Conservation (phyloP, 1,140 invertebrate species). For the Tetramorium alpestre region DNA sequence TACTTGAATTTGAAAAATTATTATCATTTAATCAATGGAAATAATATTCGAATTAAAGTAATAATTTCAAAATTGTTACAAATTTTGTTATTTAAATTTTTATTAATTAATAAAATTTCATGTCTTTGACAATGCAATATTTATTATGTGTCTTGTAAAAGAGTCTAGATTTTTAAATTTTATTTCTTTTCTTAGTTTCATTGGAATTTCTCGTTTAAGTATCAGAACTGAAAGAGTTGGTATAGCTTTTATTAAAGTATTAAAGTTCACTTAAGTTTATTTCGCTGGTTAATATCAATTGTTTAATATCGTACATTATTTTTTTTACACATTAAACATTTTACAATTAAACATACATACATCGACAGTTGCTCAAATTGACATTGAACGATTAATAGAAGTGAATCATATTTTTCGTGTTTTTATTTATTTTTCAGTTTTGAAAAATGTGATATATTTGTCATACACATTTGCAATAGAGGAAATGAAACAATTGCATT, state of each 20-base stretch:
- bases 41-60: neutral
- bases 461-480: constrained; percentile 13
- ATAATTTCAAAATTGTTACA: neutral
- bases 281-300: constrained; percentile 33
- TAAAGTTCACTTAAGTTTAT: constrained; percentile 38
- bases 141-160: neutral
- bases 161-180: neutral
- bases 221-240: constrained; percentile 21
- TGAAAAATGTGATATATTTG: constrained; percentile 26
- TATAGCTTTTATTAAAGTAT: neutral
- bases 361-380: constrained; percentile 50
- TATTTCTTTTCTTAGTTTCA: neutral
- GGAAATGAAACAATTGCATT: constrained; percentile 15
- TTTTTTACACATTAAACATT: constrained; percentile 16
- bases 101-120: neutral
- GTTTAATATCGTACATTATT: constrained; percentile 39
- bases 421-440: constrained; percentile 21
- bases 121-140: neutral
- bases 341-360: constrained; percentile 25
- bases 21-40: neutral
- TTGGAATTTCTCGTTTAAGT: neutral
- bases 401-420: neutral
- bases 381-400: constrained; percentile 16
- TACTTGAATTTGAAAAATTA: constrained; percentile 1
- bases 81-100: neutral